Base-by-base conservation (phyloP, 2,113 vertebrate genomes). In the Grantiella picta region DNA sequence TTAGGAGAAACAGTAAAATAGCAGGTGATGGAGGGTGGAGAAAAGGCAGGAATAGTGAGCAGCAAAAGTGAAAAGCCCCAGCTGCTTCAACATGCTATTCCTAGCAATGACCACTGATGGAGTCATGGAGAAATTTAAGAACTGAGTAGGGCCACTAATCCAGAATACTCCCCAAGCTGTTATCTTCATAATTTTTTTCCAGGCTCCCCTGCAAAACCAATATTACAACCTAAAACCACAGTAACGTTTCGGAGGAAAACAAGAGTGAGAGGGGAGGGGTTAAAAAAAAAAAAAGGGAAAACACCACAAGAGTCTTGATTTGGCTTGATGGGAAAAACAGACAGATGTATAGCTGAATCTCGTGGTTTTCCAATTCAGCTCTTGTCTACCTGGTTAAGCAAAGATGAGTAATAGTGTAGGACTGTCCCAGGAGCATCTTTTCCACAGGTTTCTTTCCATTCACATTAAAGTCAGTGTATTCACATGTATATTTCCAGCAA, bases 151-250 rank as follows among this genome's bases (percentile, higher is more conserved):
- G 9, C 4, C 17, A 28, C 31, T 50, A 38, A 52, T n/a, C 8
- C 36, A 47, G 11, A 80, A 60, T 0, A 35, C 2, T 33, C 15
- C 29, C 14, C 31, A 68, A 36, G 7, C 5, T 57, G 5, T 5
- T 17, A n/a, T 17, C 17, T 17, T 35, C 1, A 0, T 10, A 14
- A 20, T 1, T 16, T 35, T 65, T 42, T 40, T 47, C 12, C 29
- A 70, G 18, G 11, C 7, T 82, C 4, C 24, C 23, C 12, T 11
- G 5, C 28, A 40, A 79, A 65, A 78, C 2, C 10, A 64, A 80
- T 81, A 69, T 40, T 45, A 29, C 17, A 23, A 29, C 5, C 14
- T 1, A 1, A 63, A 86, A 38, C 15, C 23, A 71, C 11, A 44
- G 40, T 16, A 31, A 19, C 63, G 10, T 49, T 23, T n/a, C 12